Evolutionary conservation across 2,797 vertebrate genomes (phyloP).

Genomic region (Sarcoramphus papa): DNA sequence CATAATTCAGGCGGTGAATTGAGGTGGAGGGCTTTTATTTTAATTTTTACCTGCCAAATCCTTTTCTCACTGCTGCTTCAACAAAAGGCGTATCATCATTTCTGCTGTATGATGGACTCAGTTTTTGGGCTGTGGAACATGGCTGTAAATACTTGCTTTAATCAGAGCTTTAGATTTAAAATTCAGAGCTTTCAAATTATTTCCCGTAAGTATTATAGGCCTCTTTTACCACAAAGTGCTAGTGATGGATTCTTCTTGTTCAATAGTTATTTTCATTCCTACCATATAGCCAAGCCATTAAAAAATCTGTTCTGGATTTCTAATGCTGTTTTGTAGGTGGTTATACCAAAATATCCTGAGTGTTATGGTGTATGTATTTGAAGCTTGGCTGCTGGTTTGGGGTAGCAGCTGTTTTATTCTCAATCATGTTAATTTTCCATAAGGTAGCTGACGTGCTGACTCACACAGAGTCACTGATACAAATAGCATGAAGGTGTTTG

Average conservation of each 20-base stretch:
- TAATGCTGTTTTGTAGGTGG: background rate
- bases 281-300: background rate
- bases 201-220: background rate
- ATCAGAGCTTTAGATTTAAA: constrained; percentile 9
- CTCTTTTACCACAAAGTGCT: background rate
- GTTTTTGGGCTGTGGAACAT: background rate
- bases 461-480: background rate
- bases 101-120: background rate
- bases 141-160: constrained; percentile 23
- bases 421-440: background rate
- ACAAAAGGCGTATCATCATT: background rate
- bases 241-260: background rate
- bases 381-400: background rate
- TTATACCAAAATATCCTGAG: background rate
- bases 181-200: background rate
- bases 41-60: constrained; percentile 15
- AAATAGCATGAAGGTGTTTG: background rate
- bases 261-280: background rate
- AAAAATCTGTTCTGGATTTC: background rate
- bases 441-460: background rate
- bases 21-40: constrained; percentile 54
- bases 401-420: background rate
- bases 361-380: background rate
- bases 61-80: constrained; percentile 34
- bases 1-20: background rate